Evolutionary conservation across 2,113 vertebrate species (phyloP).

Genomic region (Sprattus sprattus): DNA sequence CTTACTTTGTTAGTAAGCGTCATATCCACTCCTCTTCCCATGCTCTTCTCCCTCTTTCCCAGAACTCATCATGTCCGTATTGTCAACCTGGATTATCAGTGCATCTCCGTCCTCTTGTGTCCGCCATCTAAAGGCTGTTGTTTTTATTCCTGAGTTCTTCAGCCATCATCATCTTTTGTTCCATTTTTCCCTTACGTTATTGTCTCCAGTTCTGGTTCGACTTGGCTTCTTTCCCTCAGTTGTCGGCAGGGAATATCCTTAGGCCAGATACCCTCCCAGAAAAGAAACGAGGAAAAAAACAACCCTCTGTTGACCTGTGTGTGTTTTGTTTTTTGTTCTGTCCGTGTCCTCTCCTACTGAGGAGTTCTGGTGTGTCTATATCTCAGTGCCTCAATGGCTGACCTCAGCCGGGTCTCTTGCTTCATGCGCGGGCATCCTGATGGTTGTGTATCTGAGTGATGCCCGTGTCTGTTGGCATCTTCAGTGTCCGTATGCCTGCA

Average conservation of each 20-base stretch:
- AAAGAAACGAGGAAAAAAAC: background rate
- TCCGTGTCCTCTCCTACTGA: background rate
- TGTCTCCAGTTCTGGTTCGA: constrained; percentile 70
- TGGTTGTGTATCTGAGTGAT: background rate
- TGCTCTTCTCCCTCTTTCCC: constrained; percentile 39
- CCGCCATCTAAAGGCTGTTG: constrained; percentile 50
- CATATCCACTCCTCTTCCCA: constrained; percentile 49
- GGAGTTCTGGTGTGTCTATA: background rate
- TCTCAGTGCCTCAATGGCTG: background rate
- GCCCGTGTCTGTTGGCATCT: background rate
- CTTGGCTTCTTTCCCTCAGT: constrained; percentile 72
- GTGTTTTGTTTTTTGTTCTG: background rate
- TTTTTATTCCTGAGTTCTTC: constrained; percentile 44
- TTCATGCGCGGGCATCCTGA: background rate
- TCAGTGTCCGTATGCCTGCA: constrained; percentile 45
- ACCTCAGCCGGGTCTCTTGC: background rate
- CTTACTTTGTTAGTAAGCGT: constrained; percentile 17
- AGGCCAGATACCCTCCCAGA: background rate
- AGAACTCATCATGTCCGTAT: constrained; percentile 32
- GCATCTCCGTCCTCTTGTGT: constrained; percentile 49
- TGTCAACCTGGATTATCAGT: constrained; percentile 53
- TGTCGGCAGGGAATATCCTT: constrained; percentile 56
- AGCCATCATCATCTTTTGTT: constrained; percentile 64
- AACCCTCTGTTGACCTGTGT: background rate
- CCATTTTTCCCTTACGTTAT: constrained; percentile 55